phyloP scores from a whole-genome alignment of 1,140 invertebrate species.

The Platorchestia sp. region DNA sequence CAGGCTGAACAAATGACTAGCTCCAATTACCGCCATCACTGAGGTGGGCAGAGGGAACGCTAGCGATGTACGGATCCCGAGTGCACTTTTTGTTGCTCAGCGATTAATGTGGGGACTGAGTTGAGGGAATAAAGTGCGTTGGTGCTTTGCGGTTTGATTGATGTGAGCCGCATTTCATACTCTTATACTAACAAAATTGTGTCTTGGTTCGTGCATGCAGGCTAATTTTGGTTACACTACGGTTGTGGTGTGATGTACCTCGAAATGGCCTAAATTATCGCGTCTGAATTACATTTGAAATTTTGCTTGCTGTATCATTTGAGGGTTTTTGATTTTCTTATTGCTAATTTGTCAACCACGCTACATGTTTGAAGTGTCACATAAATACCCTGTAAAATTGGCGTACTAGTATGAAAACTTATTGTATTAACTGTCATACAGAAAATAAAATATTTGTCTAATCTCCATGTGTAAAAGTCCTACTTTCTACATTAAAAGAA shows the following conservation, averaged over 20 bases:
- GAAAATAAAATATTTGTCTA: too few species aligned
- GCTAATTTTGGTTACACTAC: background rate
- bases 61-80: background rate
- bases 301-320: too few species aligned
- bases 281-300: too few species aligned
- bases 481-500: too few species aligned
- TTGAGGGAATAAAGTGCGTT: background rate
- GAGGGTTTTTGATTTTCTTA: too few species aligned
- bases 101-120: background rate
- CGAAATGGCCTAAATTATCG: too few species aligned
- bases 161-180: background rate
- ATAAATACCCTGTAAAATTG: too few species aligned
- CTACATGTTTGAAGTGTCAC: too few species aligned
- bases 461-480: too few species aligned
- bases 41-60: background rate
- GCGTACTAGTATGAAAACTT: too few species aligned
- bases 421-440: too few species aligned
- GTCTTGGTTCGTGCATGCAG: background rate
- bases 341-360: too few species aligned
- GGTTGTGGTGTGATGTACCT: background rate
- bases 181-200: background rate
- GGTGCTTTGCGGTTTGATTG: background rate
- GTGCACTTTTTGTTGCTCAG: background rate
- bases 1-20: background rate
- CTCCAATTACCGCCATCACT: background rate